phyloP scores from a whole-genome alignment of 2,113 vertebrate species.

The Callorhinus ursinus region DNA sequence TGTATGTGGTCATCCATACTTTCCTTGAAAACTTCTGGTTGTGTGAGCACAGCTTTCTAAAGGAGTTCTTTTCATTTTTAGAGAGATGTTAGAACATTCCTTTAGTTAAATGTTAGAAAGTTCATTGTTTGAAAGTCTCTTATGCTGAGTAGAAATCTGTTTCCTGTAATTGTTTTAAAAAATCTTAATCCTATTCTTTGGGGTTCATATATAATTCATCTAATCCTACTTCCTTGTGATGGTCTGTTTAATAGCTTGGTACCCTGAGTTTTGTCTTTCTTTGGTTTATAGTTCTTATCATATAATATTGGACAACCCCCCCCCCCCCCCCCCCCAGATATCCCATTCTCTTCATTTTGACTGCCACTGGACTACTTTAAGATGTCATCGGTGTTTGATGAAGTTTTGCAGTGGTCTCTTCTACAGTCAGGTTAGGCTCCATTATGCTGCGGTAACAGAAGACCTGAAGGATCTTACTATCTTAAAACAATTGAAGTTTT shows the following conservation, averaged over 20 bases:
- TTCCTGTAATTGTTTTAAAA: background rate
- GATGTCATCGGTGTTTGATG: background rate
- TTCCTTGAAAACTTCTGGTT: background rate
- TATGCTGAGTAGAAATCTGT: background rate
- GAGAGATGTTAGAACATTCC: background rate
- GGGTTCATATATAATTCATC: background rate
- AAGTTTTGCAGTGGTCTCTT: background rate
- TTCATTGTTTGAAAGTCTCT: background rate
- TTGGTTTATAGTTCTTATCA: background rate
- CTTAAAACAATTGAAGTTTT: background rate
- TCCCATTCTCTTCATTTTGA: constrained; percentile 28
- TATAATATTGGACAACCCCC: background rate
- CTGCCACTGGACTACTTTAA: background rate
- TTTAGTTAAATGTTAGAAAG: background rate
- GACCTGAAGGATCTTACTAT: background rate
- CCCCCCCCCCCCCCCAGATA: background rate
- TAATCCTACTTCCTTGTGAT: background rate
- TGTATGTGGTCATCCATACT: background rate
- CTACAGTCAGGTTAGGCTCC: background rate
- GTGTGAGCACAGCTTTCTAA: background rate
- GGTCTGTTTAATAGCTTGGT: background rate
- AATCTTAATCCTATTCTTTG: background rate
- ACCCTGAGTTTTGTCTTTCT: background rate
- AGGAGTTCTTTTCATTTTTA: constrained; percentile 32
- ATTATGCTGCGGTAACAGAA: background rate